Percentiles rank a stretch among this genome's conserved stretches.
phyloP scores from a whole-genome alignment of 2,113 vertebrate species.

The Chloropsis hardwickii region DNA sequence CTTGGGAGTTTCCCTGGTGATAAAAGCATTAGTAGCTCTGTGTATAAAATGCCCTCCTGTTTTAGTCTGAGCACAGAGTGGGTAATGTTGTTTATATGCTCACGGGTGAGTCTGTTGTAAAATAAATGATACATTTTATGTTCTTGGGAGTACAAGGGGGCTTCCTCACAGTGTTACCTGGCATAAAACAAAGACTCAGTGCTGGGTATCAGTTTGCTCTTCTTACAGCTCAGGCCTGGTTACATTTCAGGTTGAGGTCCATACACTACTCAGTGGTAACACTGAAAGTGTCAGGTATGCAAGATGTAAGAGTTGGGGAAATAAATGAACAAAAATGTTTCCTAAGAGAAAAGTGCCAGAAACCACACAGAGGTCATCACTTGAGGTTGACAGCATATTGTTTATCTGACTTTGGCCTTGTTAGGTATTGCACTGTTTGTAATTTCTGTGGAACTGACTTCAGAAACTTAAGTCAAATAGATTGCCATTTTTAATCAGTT shows the following conservation, averaged over 20 bases:
- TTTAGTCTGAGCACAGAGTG: not conserved
- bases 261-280: not conserved
- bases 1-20: not conserved
- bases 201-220: not conserved
- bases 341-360: not conserved
- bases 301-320: not conserved
- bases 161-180: not conserved
- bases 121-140: not conserved
- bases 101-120: not conserved
- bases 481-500: not conserved
- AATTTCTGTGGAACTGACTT: not conserved
- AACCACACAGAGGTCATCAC: not conserved
- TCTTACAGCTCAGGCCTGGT: not conserved
- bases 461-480: not conserved
- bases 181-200: not conserved
- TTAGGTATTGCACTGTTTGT: not conserved
- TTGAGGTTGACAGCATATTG: not conserved
- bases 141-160: not conserved
- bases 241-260: not conserved
- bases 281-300: not conserved
- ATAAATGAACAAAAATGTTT: not conserved
- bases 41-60: not conserved
- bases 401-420: not conserved
- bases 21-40: not conserved
- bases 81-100: not conserved